Evolutionary conservation across 2,113 vertebrate genomes (phyloP), one percentile per base, ranked within the genome.

Genomic region (Calypte anna): DNA sequence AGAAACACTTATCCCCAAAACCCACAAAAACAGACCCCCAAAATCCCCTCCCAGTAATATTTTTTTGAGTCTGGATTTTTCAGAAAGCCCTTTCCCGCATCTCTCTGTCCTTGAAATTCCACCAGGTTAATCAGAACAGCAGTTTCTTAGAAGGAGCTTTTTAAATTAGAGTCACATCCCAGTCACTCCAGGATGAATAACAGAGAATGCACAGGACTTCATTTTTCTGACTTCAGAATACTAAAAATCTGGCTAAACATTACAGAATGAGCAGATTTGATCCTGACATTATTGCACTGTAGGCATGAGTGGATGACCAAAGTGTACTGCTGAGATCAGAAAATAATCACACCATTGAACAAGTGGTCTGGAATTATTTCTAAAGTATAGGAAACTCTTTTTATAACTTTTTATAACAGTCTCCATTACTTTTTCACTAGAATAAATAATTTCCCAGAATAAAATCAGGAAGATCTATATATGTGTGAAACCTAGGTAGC

Each of bases 201-300:
- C 31, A 80, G 31, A 55, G 53, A 66, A 43, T 28, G 50, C 27
- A 87, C 40, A 36, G 92, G 50, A 78, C 81, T 90, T 93, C 7
- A 44, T 88, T 89, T 91, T 83, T 57, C 69, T 77, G 66, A 68
- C 17, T 73, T 92, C 77, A 31, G 24, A 27, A 21, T 81, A 31
- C 24, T 64, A 82, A 75, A 4, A 5, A 89, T 50, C 28, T 79
- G 67, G 27, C 20, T 73, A 79, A 88, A 76, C 62, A 64, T 68
- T 84, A 57, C 10, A 50, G 70, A 96, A 75, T 53, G 33, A 92
- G 8, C 28, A 91, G 84, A 85, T 64, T 73, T 91, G 54, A 90
- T 67, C 62, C 79, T 82, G 62, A 50, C 14, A 44, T 76, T 23
- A 18, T 79, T 76, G 17, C 38, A 36, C 33, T 64, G 24, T 67